Evolutionary conservation across 64 coral and sea anemone genomes (phyloP).

Genomic region (Orbicella faveolata): DNA sequence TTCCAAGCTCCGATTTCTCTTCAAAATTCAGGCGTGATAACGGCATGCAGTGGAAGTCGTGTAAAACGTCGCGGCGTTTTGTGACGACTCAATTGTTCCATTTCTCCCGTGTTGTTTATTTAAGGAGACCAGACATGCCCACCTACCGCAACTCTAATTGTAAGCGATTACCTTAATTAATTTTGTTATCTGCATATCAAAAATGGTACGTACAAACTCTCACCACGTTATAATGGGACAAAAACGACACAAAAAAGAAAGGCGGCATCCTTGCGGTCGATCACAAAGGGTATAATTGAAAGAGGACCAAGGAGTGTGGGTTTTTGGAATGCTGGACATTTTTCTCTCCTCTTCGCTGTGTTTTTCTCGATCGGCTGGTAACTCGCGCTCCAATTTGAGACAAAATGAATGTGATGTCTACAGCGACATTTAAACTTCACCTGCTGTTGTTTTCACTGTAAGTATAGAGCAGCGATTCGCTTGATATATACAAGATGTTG

Average conservation of each 20-base stretch:
- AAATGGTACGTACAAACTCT: slow-evolving; percentile 43
- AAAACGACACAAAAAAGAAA: slow-evolving; percentile 22
- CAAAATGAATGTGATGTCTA: slow-evolving; percentile 11
- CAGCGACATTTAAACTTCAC: neutral
- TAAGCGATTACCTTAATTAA: slow-evolving; percentile 76
- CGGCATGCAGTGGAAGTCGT: neutral
- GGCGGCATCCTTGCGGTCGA: slow-evolving; percentile 27
- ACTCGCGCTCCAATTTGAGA: neutral
- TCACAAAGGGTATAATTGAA: slow-evolving; percentile 50
- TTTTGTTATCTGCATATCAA: slow-evolving; percentile 54
- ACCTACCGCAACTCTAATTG: slow-evolving; percentile 68
- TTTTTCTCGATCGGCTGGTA: slow-evolving; percentile 1
- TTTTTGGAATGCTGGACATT: slow-evolving; percentile 48
- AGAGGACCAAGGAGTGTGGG: slow-evolving; percentile 1
- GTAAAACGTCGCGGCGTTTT: neutral
- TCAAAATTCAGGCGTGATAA: neutral
- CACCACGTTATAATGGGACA: slow-evolving; percentile 45
- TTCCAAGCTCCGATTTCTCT: neutral
- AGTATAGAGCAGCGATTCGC: neutral
- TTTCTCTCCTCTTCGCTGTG: slow-evolving; percentile 1
- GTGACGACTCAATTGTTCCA: slow-evolving; percentile 30
- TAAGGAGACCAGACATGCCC: slow-evolving; percentile 60
- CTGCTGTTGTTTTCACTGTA: slow-evolving; percentile 20
- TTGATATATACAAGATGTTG: neutral
- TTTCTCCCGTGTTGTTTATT: slow-evolving; percentile 16